phyloP scores from a whole-genome alignment of 2,888 invertebrate genomes.

The Lasioglossum leucozonium region DNA sequence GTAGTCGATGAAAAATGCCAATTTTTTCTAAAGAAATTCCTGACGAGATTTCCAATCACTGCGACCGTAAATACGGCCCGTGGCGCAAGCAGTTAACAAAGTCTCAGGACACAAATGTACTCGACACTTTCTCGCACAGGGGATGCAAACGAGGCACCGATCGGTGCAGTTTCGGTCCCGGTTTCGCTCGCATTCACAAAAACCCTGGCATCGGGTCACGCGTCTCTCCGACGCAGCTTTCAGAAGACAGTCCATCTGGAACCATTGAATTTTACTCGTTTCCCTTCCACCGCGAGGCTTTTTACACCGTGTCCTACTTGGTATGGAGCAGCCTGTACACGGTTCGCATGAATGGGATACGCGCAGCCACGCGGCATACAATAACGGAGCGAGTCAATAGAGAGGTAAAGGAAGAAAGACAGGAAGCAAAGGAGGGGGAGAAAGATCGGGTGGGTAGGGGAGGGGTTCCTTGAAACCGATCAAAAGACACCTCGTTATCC shows the following conservation, averaged over 20 bases:
- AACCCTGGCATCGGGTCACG: background rate
- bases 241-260: background rate
- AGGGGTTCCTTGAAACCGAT: background rate
- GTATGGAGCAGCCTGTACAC: background rate
- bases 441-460: background rate
- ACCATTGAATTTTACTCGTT: background rate
- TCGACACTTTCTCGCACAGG: background rate
- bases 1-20: too few species aligned
- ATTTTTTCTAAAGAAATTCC: too few species aligned
- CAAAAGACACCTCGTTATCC: slow-evolving; percentile 11
- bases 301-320: background rate
- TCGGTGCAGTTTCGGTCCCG: too few species aligned
- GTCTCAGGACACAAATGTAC: background rate
- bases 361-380: background rate
- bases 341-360: background rate
- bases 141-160: background rate
- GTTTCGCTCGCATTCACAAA: background rate
- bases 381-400: background rate
- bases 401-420: background rate
- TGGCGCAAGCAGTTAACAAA: background rate
- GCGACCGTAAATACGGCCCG: too few species aligned
- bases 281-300: background rate
- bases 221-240: background rate
- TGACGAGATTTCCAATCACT: too few species aligned
- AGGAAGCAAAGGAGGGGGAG: background rate